Percentiles rank a stretch among this genome's conserved stretches.
These are phyloP conservation scores for Ditylenchus dipsaci DNA, from an alignment of 1,140 invertebrate genomes.

Conservation along the genomic window DNA sequence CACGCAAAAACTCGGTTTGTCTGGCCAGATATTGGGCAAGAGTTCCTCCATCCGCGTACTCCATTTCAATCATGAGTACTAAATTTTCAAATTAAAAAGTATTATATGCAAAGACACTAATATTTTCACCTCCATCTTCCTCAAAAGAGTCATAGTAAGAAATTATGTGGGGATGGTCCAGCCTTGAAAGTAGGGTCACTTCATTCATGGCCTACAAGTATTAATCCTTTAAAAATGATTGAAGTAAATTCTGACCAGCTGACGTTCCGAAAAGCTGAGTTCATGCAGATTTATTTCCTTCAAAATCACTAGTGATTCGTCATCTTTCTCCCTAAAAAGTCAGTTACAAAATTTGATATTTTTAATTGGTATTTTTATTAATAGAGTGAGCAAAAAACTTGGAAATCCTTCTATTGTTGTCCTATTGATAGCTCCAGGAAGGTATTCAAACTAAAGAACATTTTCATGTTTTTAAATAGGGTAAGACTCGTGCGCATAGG, in stretches of 20 bases:
- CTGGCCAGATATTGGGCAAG: constrained; percentile 67
- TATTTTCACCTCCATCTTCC: constrained; percentile 63
- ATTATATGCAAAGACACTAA: constrained; percentile 59
- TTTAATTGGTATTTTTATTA: too few relatives aligned
- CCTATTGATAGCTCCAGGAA: too few relatives aligned
- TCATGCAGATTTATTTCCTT: constrained; percentile 74
- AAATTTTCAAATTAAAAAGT: background rate
- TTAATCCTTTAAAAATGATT: background rate
- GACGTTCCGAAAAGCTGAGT: constrained; percentile 67
- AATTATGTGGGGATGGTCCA: constrained; percentile 73
- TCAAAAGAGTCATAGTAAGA: constrained; percentile 74
- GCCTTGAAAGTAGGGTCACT: constrained; percentile 68
- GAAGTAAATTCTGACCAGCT: constrained; percentile 46
- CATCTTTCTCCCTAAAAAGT: constrained; percentile 63
- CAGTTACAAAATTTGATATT: too few relatives aligned
- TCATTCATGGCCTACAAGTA: constrained; percentile 59
- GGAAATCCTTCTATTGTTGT: too few relatives aligned
- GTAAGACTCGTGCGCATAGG: too few relatives aligned
- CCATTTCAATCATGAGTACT: constrained; percentile 65
- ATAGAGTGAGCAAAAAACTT: too few relatives aligned
- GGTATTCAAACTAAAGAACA: too few relatives aligned
- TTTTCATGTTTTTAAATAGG: too few relatives aligned
- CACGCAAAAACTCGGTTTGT: constrained; percentile 62
- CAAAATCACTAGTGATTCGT: constrained; percentile 69
- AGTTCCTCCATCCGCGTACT: constrained; percentile 74